phyloP scores from a whole-genome alignment of 1,140 invertebrate species.

The Spodoptera frugiperda region DNA sequence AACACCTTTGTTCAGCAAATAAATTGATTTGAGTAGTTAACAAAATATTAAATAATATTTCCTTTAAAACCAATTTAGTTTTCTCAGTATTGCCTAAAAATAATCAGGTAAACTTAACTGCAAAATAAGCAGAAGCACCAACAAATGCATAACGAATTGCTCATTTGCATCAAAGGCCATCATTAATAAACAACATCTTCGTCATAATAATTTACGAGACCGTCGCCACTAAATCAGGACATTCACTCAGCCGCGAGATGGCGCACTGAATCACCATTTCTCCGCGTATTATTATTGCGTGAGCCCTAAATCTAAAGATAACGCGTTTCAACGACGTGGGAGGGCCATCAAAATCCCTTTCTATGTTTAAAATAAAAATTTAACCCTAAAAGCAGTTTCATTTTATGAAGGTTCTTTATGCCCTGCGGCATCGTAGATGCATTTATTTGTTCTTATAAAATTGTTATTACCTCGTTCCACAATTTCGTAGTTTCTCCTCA shows the following conservation, averaged over 20 bases:
- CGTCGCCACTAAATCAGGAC: constrained; percentile 54
- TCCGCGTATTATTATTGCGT: constrained; percentile 65
- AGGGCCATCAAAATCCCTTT: constrained; percentile 80
- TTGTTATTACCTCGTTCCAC: constrained; percentile 63
- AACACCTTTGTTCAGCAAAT: too few species aligned
- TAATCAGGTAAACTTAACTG: background rate
- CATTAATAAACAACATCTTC: constrained; percentile 15
- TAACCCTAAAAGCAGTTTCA: constrained; percentile 74
- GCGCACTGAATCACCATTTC: constrained; percentile 64
- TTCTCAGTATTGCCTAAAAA: background rate
- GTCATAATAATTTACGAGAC: constrained; percentile 50
- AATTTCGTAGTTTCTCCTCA: constrained; percentile 64
- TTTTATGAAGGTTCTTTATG: constrained; percentile 75
- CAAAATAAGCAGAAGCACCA: background rate
- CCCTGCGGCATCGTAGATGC: constrained; percentile 59
- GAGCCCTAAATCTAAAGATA: constrained; percentile 81
- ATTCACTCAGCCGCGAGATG: constrained; percentile 41
- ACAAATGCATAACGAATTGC: constrained; percentile 24
- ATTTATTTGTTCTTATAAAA: constrained; percentile 75
- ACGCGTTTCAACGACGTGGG: constrained; percentile 69
- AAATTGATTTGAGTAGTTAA: too few species aligned
- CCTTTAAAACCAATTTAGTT: too few species aligned
- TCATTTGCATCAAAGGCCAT: constrained; percentile 36
- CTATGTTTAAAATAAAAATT: constrained; percentile 86
- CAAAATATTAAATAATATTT: too few species aligned